A percentile compares a stretch with the other conserved stretches of the same genome.
Conservation (phyloP, 2,888 invertebrate genomes). For the Baronia brevicornis region DNA sequence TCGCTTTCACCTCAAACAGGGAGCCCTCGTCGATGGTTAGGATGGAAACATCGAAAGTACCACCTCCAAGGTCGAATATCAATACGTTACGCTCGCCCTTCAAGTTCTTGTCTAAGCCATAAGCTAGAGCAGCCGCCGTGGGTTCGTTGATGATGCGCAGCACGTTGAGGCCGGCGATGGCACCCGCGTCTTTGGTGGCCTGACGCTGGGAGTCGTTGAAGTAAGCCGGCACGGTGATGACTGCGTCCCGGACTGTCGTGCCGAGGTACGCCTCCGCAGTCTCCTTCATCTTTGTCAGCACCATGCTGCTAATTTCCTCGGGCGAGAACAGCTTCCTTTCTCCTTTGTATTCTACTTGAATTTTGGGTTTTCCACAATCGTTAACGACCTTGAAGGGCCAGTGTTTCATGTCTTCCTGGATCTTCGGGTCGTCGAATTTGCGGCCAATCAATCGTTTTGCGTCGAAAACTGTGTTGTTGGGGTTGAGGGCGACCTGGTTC, state of each 20-base stretch:
- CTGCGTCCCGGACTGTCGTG: slow-evolving; percentile 79
- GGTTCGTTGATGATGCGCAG: slow-evolving; percentile 93
- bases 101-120: slow-evolving; percentile 85
- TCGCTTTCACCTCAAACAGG: slow-evolving; percentile 85
- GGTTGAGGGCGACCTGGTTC: slow-evolving; percentile 83
- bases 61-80: slow-evolving; percentile 86
- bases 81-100: slow-evolving; percentile 83
- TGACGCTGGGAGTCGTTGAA: slow-evolving; percentile 84
- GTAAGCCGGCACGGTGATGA: slow-evolving; percentile 88
- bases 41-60: slow-evolving; percentile 94
- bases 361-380: slow-evolving; percentile 80
- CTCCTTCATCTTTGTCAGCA: slow-evolving; percentile 88
- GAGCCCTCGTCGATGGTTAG: slow-evolving; percentile 91
- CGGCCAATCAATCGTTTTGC: slow-evolving; percentile 89
- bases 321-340: slow-evolving; percentile 79
- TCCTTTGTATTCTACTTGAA: slow-evolving; percentile 80
- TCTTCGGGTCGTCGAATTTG: slow-evolving; percentile 81
- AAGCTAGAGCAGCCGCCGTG: slow-evolving; percentile 90
- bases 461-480: slow-evolving; percentile 83
- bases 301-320: slow-evolving; percentile 85
- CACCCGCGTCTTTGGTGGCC: slow-evolving; percentile 92
- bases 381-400: slow-evolving; percentile 87
- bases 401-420: slow-evolving; percentile 86
- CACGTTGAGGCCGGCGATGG: slow-evolving; percentile 90
- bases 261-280: slow-evolving; percentile 85